Evolutionary conservation across 2,888 invertebrate species (phyloP), one percentile per base, ranked within the genome.

Genomic region (Xylocampa areola): DNA sequence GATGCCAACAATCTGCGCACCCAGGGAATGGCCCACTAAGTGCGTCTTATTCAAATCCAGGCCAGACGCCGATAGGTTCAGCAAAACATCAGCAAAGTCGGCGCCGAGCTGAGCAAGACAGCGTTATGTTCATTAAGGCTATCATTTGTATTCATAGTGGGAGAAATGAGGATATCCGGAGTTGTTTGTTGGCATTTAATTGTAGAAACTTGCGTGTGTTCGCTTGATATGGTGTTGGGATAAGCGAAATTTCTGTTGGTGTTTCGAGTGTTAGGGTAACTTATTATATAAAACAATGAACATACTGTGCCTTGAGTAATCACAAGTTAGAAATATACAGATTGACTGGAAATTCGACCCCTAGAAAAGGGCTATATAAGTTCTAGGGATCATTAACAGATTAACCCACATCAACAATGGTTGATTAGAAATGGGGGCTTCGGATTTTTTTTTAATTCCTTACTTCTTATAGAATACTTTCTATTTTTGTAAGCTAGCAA

Each of bases 1-100:
- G 19, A 92, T 87, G 16, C 93, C 93, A 58, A 91, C 82, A 37
- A 93, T 59, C 29, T 93, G 93, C 8, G 91, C 92, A 21, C 91
- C 93, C 1, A 93, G 83, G n/a, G 92, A 92, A 70, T 91, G 91
- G 29, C 91, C 92, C 21, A 93, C 79, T 41, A 91, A 78, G 73
- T 89, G 90, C 21, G 87, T 89, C 35, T 79, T 88, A 72, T 81
- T 82, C 67, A 92, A 71, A 74, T 89, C 79, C 19, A 92, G 57
- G 27, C 92, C 92, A 41, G 78, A 79, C 13, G 69, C 54, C 14
- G 87, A 82, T 57, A 92, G 60, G 35, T 73, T 83, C 36, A 78
- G 60, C 33, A 93, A 72, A 14, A 85, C 81, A 16, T 84, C 80
- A 2, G 89, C 85, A 39, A 92, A 82, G 23, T 79, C 75, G 14